These are phyloP conservation scores for Polypedilum vanderplanki DNA, from an alignment of 1,140 invertebrate species.

Conservation along the genomic window DNA sequence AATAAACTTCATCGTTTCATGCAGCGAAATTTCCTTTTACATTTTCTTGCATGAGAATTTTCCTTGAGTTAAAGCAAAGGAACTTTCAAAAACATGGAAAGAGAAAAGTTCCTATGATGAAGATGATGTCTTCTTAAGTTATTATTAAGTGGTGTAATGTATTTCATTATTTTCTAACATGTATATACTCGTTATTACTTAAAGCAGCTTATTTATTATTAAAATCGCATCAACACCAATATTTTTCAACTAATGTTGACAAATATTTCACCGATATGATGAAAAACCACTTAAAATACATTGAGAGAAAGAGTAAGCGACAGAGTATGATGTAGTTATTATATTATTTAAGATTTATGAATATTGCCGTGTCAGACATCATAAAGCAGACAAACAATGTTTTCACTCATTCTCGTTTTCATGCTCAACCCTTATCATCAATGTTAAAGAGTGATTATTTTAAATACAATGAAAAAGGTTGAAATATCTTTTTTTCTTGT, in stretches of 20 bases:
- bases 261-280: conserved; percentile 13
- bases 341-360: conserved; percentile 20
- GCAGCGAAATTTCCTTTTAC: too few species aligned
- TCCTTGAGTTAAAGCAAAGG: too few species aligned
- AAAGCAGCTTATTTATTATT: conserved; percentile 19
- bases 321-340: not conserved
- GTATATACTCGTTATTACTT: not conserved
- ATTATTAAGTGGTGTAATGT: conserved; percentile 13
- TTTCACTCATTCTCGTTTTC: not conserved
- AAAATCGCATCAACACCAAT: conserved; percentile 18
- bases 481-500: not conserved
- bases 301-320: not conserved
- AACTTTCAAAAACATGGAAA: too few species aligned
- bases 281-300: not conserved
- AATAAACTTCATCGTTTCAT: too few species aligned
- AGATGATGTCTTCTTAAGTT: conserved; percentile 17
- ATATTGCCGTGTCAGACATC: conserved; percentile 8
- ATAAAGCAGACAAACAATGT: conserved; percentile 18
- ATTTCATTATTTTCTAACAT: not conserved
- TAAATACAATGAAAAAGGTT: too few species aligned
- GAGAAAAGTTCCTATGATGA: too few species aligned
- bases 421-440: conserved; percentile 9
- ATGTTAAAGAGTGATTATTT: not conserved
- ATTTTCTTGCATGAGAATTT: too few species aligned
- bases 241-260: conserved; percentile 13